Evolutionary conservation across 1,140 invertebrate species (phyloP), one percentile per base, ranked within the genome.

Genomic region (Akabosia matsudoensis): DNA sequence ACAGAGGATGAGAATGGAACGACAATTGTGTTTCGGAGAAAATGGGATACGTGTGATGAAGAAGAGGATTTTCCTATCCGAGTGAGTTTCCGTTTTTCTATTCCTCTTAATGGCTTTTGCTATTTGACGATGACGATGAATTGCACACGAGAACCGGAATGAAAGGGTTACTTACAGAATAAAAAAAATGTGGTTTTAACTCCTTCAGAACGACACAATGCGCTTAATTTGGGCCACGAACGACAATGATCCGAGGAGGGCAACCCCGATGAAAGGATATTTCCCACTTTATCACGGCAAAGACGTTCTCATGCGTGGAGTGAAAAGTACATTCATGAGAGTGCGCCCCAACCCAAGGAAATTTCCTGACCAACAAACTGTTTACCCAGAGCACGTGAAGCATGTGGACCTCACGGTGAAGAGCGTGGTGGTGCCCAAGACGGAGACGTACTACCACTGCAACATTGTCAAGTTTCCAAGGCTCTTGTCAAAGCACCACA

Each of bases 1-100:
- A 87, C 86, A 64, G 91, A 94, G 84, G 94, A 93, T 83, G 86
- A 86, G 1, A 93, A 92, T 0, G 92, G 94, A 83, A 93, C 92
- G 0, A 88, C 88, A 4, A 85, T 94, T 0, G 89, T 89, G 80
- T 93, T 95, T 82, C 87, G 89, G 52, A 88, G 93, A 54, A 87
- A 87, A 74, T 89, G 93, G 85, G 89, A 92, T 82, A 94, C 93
- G 1, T 95, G 93, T 82, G 93, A 95, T 84, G 87, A 88, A 18
- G 87, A 92, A 76, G 91, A 93, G 85, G 90, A 90, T 79, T 86
- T 83, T 88, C 74, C 88, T 7, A 67, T 93, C 74, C 89, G 61
- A 13, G 61, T 56, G 54, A 56, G 22, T 56, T 10, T 56, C 24
- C 37, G 7, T 45, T 16, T 56, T 56, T n/a, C 24, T 56, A 24